These are phyloP conservation scores for Sarcophaga caerulescens DNA, from an alignment of 2,888 invertebrate genomes.

Conservation along the genomic window DNA sequence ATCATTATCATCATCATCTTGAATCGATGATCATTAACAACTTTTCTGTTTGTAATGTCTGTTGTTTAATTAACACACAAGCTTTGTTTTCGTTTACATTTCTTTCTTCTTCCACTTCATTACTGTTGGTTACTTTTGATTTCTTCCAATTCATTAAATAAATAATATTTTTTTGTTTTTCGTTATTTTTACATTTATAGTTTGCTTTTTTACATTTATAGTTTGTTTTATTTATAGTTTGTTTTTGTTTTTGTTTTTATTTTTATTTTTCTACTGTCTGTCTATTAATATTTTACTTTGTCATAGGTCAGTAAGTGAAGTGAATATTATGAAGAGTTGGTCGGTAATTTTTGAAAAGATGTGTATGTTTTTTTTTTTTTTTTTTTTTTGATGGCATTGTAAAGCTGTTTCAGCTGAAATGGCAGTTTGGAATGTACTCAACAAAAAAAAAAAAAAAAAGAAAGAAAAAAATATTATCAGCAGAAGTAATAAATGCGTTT, in stretches of 20 bases:
- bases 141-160: conserved; percentile 44
- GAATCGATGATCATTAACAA: conserved; percentile 31
- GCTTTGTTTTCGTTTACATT: conserved; percentile 38
- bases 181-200: conserved; percentile 13
- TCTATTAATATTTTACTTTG: conserved; percentile 34
- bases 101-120: conserved; percentile 42
- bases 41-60: conserved; percentile 15
- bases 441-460: neutral
- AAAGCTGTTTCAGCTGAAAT: neutral
- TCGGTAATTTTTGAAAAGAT: neutral
- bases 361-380: conserved; percentile 8
- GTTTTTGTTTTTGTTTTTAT: conserved; percentile 24
- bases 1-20: conserved; percentile 4
- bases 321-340: conserved; percentile 7
- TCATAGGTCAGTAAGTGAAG: conserved; percentile 56
- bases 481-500: neutral
- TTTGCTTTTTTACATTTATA: conserved; percentile 26
- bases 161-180: conserved; percentile 14
- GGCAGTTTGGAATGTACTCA: conserved; percentile 10
- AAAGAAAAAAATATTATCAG: too few species aligned
- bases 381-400: neutral
- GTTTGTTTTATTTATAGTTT: too few species aligned
- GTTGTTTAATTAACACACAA: conserved; percentile 52
- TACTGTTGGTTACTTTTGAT: neutral
- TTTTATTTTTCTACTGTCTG: conserved; percentile 12